phyloP scores from a whole-genome alignment of 1,140 invertebrate genomes.

The Ridgeia piscesae region DNA sequence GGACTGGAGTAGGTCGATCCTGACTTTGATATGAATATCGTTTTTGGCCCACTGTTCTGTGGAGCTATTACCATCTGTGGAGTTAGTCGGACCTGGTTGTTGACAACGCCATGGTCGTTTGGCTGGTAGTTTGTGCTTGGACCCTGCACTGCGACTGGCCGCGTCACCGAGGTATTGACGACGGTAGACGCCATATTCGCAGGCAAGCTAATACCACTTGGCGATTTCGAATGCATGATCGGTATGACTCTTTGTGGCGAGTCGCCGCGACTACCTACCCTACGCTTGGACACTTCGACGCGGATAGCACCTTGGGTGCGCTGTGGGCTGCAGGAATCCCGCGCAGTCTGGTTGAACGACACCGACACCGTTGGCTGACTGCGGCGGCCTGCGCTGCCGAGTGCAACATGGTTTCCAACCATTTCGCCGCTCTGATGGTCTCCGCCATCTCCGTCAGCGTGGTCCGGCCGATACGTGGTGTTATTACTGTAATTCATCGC shows the following conservation, averaged over 20 bases:
- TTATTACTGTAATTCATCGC: not conserved
- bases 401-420: not conserved
- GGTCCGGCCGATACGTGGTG: not conserved
- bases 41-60: not conserved
- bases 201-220: not conserved
- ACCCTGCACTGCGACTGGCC: not conserved
- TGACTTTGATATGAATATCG: not conserved
- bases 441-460: not conserved
- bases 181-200: not conserved
- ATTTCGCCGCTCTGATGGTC: not conserved
- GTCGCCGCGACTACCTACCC: not conserved
- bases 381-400: not conserved
- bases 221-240: not conserved
- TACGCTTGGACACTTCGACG: not conserved
- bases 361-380: not conserved
- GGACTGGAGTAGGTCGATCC: conserved; percentile 61
- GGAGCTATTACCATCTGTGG: not conserved
- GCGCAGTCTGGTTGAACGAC: not conserved
- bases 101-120: not conserved
- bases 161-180: not conserved
- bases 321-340: not conserved
- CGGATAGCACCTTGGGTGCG: not conserved
- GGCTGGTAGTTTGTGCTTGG: not conserved
- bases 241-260: not conserved
- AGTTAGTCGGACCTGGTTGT: not conserved